Evolutionary conservation across 2,797 vertebrate genomes (phyloP), one percentile per base, ranked within the genome.

Genomic region (Etheostoma perlongum): DNA sequence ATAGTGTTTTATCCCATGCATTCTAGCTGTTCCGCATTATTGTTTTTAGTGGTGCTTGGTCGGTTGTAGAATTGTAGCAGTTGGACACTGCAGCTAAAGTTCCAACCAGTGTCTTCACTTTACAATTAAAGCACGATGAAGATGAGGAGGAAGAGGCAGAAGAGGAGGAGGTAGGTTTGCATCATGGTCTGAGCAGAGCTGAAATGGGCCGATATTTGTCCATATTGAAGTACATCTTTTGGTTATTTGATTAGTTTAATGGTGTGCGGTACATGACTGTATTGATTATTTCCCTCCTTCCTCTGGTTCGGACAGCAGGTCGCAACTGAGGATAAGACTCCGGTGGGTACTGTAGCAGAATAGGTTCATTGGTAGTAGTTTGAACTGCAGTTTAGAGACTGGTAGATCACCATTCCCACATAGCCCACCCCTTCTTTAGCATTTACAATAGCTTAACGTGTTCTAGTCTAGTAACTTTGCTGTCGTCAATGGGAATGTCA

Each of bases 121-220:
- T 67, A 78, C 63, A 72, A 78, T 85, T 78, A 72, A 95, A 93
- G 94, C 86, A 65, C 86, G 49, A 94, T 88, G 89, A 89, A 18
- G 70, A 85, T 19, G 66, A 79, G 55, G 79, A 84, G 76, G 82
- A 79, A 71, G 73, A 55, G 59, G 59, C 23, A 59, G 84, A 25
- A 42, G 84, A 78, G 36, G 79, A 84, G 23, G 88, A 93, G 90
- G 93, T 93, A 88, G 71, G 92, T 88, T 79, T 81, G 33, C 27
- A 49, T 75, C 18, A 2, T 19, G 2, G n/a, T 62, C 53, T 30
- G 40, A 62, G 42, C 8, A 42, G 40, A 33, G 13, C 47, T 49
- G 5, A 23, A 58, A 64, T 15, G 2, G 47, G 23, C 15, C 55
- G 27, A 72, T 67, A 51, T 72, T 61, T 62, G 18, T 65, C 6